Conservation (phyloP, 1,140 invertebrate genomes). For the Ceratosolen solmsi region DNA sequence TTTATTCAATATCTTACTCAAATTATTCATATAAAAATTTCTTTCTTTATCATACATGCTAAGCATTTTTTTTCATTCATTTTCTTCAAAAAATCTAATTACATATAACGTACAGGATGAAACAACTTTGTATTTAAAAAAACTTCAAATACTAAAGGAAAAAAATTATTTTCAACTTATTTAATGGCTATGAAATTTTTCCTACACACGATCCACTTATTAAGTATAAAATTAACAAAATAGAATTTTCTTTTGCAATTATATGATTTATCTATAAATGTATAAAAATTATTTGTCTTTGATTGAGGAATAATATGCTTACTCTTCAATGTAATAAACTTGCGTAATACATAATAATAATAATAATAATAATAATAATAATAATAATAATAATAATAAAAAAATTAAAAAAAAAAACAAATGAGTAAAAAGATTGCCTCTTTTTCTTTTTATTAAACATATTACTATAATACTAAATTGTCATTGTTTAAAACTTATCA, state of each 20-base stretch:
- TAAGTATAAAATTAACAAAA: constrained; percentile 14
- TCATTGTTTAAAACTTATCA: constrained; percentile 43
- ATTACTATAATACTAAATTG: constrained; percentile 47
- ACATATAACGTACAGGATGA: neutral
- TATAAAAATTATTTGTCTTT: constrained; percentile 18
- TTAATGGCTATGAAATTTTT: neutral
- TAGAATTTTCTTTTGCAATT: neutral
- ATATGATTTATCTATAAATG: neutral
- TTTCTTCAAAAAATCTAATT: neutral
- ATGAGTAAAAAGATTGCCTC: constrained; percentile 22
- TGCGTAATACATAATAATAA: neutral
- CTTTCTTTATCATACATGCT: neutral
- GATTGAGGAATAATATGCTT: constrained; percentile 26
- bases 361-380: too few relatives aligned
- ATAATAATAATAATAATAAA: too few relatives aligned
- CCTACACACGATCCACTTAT: neutral
- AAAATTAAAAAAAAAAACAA: constrained; percentile 8
- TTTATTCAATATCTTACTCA: neutral
- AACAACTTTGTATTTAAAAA: neutral
- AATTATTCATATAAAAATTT: constrained; percentile 8
- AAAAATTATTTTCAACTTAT: neutral
- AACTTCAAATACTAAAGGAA: neutral
- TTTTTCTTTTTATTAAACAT: constrained; percentile 39
- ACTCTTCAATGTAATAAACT: neutral
- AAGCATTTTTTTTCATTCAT: neutral